Evolutionary conservation across 2,797 vertebrate species (phyloP), one percentile per base, ranked within the genome.

Genomic region (Gymnocypris eckloni): DNA sequence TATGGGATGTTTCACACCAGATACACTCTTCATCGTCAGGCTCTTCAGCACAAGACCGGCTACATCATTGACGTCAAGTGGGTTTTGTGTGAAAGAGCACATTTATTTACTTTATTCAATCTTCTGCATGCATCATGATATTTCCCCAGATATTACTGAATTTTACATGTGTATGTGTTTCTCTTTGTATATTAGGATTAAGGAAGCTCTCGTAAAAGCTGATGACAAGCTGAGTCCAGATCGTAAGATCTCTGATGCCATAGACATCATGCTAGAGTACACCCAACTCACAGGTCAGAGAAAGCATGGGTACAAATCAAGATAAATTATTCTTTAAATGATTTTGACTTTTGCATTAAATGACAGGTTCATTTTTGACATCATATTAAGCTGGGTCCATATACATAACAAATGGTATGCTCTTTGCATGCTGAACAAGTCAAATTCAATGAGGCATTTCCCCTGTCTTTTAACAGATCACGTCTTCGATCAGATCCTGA

Each of bases 271-370:
- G 2, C 0, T 4, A 9, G 4, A 4, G 4, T 87, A 56, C n/a
- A 28, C n/a, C n/a, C 11, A 50, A 59, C 56, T 87, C 37, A 84
- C 86, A 84, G 81, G 86, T 87, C 33, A 64, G 77, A 4, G n/a
- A n/a, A 56, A 22, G 9, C 9, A 39, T n/a, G 4, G 12, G 9
- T 18, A 45, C 9, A 33, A n/a, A 52, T 69, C 0, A 6, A 50
- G 25, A 25, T 0, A n/a, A 64, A 64, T 11, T 1, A 6, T 45
- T 33, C 6, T 54, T 37, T 67, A 15, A 9, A 41, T 16, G 45
- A 6, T 73, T 25, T 45, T 5, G 13, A 52, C 0, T 6, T 28
- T 56, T n/a, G 3, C 69, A 6, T 72, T n/a, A 1, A 59, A 64
- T 28, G 11, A 13, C n/a, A 13, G 4, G 12, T 28, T 6, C 0